Base-by-base conservation (phyloP, 2,113 vertebrate genomes). In the Phaethornis superciliosus region DNA sequence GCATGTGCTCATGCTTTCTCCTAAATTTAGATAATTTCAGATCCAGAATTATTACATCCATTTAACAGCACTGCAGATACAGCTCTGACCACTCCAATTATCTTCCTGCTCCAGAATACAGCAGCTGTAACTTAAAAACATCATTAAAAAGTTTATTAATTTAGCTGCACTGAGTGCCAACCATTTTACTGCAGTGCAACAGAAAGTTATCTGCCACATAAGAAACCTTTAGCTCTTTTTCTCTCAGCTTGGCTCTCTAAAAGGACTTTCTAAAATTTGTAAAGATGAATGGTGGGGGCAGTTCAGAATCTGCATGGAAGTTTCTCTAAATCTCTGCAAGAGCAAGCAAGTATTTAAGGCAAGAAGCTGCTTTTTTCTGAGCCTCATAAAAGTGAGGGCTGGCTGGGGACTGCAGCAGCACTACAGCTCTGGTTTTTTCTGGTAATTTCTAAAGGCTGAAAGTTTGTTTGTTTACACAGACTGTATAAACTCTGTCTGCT, bases 121-220 rank as follows among this genome's bases (percentile, higher is more conserved):
- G 94, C 44, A 90, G 90, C 60, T 0, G 0, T 83, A 93, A 95
- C 93, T 95, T 75, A 15, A 10, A 91, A 40, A 60, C 60, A 47
- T 81, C 85, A 83, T 83, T 47, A 47, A 78, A 94, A 89, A 91
- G 81, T 95, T 94, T 90, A 93, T 95, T 93, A 95, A 96, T 97
- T 95, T 81, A 95, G 85, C 82, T 91, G 56, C 56, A 42, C 30
- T 10, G 64, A 49, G 69, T 52, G 64, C 82, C 82, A 88, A 32
- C 60, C 68, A 32, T 85, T 85, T 92, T 81, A 77, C 88, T 91
- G 89, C 89, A 83, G 76, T 37, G 67, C 85, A 78, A 83, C 90
- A 83, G 27, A 83, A 88, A 79, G 22, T 0, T 33, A 21, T 59
- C 47, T 59, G 37, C 47, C 64, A 54, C 0, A 0, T 22, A 40